Percentiles rank a stretch among this genome's conserved stretches.
phyloP scores from a whole-genome alignment of 2,888 invertebrate genomes.

The Hirtodrosophila trivittata region DNA sequence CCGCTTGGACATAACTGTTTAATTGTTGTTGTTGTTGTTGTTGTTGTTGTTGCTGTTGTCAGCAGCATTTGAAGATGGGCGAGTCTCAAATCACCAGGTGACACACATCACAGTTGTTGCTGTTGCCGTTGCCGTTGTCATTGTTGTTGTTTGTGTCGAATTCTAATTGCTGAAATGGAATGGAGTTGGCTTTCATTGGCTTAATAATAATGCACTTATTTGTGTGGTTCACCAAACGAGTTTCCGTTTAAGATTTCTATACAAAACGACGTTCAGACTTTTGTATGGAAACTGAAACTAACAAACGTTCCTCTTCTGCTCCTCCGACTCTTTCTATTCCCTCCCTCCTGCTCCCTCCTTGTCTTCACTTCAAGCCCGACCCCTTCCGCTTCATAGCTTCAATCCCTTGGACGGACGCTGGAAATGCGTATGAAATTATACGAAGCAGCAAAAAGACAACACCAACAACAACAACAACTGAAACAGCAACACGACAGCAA shows the following conservation, averaged over 20 bases:
- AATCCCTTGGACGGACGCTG: slow-evolving; percentile 48
- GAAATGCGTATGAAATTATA: slow-evolving; percentile 78
- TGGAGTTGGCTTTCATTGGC: slow-evolving; percentile 43
- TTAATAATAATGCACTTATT: slow-evolving; percentile 65
- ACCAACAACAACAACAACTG: slow-evolving; percentile 19
- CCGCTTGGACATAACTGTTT: slow-evolving; percentile 66
- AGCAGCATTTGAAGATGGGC: slow-evolving; percentile 34
- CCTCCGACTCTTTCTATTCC: neutral
- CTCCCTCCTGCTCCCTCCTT: slow-evolving; percentile 10
- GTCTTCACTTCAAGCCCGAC: neutral
- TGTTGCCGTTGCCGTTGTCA: slow-evolving; percentile 13
- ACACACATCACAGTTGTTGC: slow-evolving; percentile 34
- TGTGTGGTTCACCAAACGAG: slow-evolving; percentile 58
- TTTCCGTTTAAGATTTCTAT: slow-evolving; percentile 70
- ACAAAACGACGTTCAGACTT: slow-evolving; percentile 27
- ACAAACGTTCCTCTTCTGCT: slow-evolving; percentile 17
- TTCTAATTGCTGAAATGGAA: slow-evolving; percentile 63
- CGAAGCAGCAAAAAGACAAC: slow-evolving; percentile 60
- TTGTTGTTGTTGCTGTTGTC: slow-evolving; percentile 29
- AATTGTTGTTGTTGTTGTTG: slow-evolving; percentile 61
- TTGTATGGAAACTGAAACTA: slow-evolving; percentile 35
- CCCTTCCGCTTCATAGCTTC: slow-evolving; percentile 6
- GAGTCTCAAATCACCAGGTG: slow-evolving; percentile 46
- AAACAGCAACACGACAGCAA: slow-evolving; percentile 7
- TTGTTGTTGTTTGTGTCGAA: slow-evolving; percentile 30